Evolutionary conservation across 1,140 invertebrate species (phyloP), one percentile per base, ranked within the genome.

Genomic region (Drosophila equinoxialis): DNA sequence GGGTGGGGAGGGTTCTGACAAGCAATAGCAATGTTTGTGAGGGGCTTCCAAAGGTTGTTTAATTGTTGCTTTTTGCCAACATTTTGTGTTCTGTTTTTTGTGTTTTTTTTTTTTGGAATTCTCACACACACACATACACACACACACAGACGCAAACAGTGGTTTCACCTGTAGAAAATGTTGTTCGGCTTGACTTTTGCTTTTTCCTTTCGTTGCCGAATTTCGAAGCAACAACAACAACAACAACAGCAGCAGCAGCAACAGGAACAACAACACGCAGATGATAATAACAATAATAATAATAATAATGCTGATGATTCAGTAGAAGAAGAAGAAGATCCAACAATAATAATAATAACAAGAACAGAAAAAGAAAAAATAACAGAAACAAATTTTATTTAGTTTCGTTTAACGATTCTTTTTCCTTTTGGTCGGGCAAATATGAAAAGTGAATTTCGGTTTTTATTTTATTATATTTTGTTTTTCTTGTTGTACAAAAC

Each of bases 21-120:
- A 73, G 70, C 64, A 80, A 66, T 63, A 30, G 14, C 65, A 58
- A 51, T 58, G 51, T 54, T 62, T 64, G 71, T 63, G 61, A 63
- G 61, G 61, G 69, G 77, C 65, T 67, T 75, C 72, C 72, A 68
- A 64, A 77, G 67, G 59, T 68, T 71, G 74, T 76, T 69, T 70
- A 77, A 67, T 67, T 65, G 55, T 58, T 35, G 72, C 17, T 65
- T 65, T 58, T 65, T 35, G 72, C 37, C 45, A 23, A 51, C 17
- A 23, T 51, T 23, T 74, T 11, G 48, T 26, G 5, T 41, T 58
- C 10, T 74, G 37, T 65, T 35, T 6, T 41, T 58, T 17, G 2
- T 41, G 51, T 35, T 74, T 0, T 65, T 35, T 41, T 58, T 54
- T 42, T 48, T 63, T 63, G 61, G 61, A 63, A 63, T 70, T 77